Percentiles rank a stretch among this genome's conserved stretches.
Conservation (phyloP, 2,888 invertebrate genomes). For the Lycaena phlaeas region DNA sequence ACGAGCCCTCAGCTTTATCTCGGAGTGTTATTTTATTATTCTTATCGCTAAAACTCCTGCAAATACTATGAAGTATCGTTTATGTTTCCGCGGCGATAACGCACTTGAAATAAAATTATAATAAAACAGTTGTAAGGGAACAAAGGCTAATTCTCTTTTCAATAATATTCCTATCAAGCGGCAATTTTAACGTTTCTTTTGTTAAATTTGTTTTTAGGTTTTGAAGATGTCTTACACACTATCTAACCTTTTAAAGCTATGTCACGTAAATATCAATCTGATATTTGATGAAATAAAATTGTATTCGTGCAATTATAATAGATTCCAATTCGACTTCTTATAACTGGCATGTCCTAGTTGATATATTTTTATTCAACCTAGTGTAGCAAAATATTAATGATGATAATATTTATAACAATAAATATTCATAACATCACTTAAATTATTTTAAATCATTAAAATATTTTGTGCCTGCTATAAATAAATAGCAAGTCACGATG, state of each 20-base stretch:
- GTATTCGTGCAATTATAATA: too few species aligned
- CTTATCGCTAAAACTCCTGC: slow-evolving; percentile 17
- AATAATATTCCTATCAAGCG: slow-evolving; percentile 11
- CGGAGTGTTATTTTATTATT: slow-evolving; percentile 27
- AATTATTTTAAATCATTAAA: slow-evolving; percentile 1
- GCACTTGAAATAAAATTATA: slow-evolving; percentile 14
- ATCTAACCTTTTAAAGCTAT: too few species aligned
- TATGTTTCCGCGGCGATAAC: slow-evolving; percentile 20
- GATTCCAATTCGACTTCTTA: too few species aligned
- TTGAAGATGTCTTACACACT: too few species aligned
- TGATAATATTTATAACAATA: too few species aligned
- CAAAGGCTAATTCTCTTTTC: slow-evolving; percentile 3
- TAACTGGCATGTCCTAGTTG: too few species aligned
- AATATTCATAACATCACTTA: too few species aligned
- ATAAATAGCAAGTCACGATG: slow-evolving; percentile 5
- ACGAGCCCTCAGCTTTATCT: slow-evolving; percentile 27
- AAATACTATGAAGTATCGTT: slow-evolving; percentile 11
- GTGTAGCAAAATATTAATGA: too few species aligned
- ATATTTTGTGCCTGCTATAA: slow-evolving; percentile 1
- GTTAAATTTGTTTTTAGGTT: too few species aligned
- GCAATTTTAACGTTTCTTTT: neutral
- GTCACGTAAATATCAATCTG: too few species aligned
- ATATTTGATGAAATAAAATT: too few species aligned
- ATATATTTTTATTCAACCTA: too few species aligned
- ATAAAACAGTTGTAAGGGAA: slow-evolving; percentile 11